Percentiles rank a stretch among this genome's conserved stretches.
These are phyloP conservation scores for Cancer borealis DNA, from an alignment of 2,888 invertebrate genomes.

Conservation along the genomic window DNA sequence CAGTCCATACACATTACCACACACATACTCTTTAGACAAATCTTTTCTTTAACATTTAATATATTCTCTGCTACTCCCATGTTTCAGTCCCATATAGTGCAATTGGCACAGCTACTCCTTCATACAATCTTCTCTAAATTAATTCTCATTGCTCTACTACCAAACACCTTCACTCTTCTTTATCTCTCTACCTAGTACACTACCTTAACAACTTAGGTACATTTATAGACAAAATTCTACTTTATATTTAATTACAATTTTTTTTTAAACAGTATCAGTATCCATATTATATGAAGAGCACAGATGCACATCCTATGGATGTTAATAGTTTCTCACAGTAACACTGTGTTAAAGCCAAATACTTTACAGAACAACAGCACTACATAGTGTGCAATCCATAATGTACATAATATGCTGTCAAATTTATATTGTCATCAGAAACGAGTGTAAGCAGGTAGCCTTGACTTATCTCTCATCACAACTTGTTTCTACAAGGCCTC, in stretches of 20 bases:
- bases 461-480: neutral
- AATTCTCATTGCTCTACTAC: neutral
- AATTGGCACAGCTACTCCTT: no score
- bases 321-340: conserved; percentile 58
- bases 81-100: no score
- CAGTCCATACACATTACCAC: no score
- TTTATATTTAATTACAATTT: conserved; percentile 55
- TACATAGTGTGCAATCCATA: conserved; percentile 71
- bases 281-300: conserved; percentile 51
- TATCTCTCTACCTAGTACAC: neutral
- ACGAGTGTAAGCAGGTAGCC: conserved; percentile 18
- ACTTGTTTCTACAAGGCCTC: neutral
- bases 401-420: conserved; percentile 65
- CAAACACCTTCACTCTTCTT: no score
- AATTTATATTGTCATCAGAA: conserved; percentile 21
- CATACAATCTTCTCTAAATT: no score
- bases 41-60: no score
- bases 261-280: conserved; percentile 34
- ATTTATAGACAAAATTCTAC: conserved; percentile 34
- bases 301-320: conserved; percentile 59
- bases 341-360: conserved; percentile 65
- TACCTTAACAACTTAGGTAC: neutral
- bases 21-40: no score
- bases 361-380: conserved; percentile 66
- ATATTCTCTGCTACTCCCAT: no score